Conservation (phyloP, 1,140 invertebrate species). For the Manduca sexta region DNA sequence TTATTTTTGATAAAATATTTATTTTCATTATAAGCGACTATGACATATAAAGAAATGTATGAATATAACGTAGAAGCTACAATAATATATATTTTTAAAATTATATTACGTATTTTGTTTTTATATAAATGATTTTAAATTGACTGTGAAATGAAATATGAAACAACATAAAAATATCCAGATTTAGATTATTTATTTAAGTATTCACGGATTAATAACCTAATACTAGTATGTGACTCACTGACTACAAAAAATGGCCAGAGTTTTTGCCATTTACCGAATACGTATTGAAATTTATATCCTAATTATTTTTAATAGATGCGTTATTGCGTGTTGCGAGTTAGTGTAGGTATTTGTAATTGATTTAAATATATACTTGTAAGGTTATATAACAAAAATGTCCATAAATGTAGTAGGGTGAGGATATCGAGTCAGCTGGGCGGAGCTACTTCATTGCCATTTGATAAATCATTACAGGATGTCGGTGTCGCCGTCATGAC, state of each 20-base stretch:
- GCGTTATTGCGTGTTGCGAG: neutral
- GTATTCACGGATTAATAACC: too few species aligned
- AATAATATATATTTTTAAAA: too few species aligned
- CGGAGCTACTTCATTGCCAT: neutral
- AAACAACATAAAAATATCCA: too few species aligned
- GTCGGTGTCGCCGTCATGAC: neutral
- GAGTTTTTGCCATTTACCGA: neutral
- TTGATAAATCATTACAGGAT: slow-evolving; percentile 5
- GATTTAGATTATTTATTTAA: too few species aligned
- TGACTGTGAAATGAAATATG: too few species aligned
- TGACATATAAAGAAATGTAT: too few species aligned
- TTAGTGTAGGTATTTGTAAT: neutral
- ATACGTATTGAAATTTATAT: slow-evolving; percentile 1
- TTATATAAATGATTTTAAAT: too few species aligned
- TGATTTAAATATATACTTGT: neutral
- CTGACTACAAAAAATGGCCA: neutral
- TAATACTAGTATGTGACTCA: slow-evolving; percentile 4
- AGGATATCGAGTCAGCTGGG: neutral
- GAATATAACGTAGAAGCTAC: too few species aligned
- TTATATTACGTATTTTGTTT: too few species aligned
- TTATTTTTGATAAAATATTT: too few species aligned
- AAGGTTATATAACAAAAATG: neutral
- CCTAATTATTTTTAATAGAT: slow-evolving; percentile 1
- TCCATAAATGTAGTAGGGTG: slow-evolving; percentile 2
- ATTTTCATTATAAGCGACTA: too few species aligned